phyloP scores from a whole-genome alignment of 2,113 vertebrate genomes.

The Mirounga angustirostris region DNA sequence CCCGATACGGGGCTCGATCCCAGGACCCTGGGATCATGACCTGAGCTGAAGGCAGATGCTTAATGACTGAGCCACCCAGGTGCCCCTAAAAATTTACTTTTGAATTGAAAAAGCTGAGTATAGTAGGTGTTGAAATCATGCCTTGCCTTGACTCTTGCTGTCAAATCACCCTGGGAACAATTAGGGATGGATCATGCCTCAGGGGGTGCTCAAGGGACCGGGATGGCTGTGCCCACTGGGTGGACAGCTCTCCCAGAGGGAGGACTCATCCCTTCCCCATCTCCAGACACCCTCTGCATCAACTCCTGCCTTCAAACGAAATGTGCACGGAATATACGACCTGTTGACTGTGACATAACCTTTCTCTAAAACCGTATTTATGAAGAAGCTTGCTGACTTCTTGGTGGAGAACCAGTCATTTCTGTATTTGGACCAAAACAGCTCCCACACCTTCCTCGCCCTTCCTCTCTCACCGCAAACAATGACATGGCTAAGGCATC shows the following conservation, averaged over 20 bases:
- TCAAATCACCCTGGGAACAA: neutral
- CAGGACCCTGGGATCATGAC: too few relatives aligned
- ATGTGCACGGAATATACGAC: neutral
- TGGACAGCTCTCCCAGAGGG: neutral
- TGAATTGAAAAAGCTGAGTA: conserved; percentile 38
- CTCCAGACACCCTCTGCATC: neutral
- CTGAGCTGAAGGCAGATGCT: too few relatives aligned
- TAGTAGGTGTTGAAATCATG: conserved; percentile 51
- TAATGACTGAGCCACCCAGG: too few relatives aligned
- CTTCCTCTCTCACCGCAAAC: neutral
- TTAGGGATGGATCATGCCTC: neutral
- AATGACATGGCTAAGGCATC: neutral
- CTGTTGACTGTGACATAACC: neutral
- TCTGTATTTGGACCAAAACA: conserved; percentile 25
- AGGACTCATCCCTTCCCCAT: neutral
- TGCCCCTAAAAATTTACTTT: conserved; percentile 47
- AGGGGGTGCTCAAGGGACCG: too few relatives aligned
- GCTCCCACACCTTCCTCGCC: neutral
- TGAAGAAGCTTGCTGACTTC: neutral
- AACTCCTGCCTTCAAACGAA: neutral
- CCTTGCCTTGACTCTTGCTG: neutral
- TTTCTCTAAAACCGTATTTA: neutral
- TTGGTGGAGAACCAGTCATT: accelerated
- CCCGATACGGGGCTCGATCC: too few relatives aligned
- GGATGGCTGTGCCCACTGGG: too few relatives aligned